Percentiles rank a stretch among this genome's conserved stretches.
Conservation (phyloP, 2,797 vertebrate genomes). For the Crenuchus spilurus region DNA sequence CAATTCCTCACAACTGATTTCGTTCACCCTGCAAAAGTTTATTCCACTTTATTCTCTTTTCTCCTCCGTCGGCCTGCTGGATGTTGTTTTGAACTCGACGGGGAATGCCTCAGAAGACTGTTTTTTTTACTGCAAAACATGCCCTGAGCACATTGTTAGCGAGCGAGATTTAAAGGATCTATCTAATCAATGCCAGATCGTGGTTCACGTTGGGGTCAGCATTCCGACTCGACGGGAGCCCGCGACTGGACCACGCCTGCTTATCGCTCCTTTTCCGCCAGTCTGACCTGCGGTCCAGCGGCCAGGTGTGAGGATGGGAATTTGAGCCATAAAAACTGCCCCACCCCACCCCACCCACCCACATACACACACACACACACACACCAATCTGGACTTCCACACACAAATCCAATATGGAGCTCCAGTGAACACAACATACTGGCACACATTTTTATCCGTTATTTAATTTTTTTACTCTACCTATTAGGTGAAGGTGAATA, state of each 20-base stretch:
- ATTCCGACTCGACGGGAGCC: slow-evolving; percentile 54
- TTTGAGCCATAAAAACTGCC: slow-evolving; percentile 21
- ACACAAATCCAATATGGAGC: slow-evolving; percentile 28
- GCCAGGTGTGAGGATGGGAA: slow-evolving; percentile 53
- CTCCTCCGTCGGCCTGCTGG: slow-evolving; percentile 57
- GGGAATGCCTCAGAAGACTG: slow-evolving; percentile 63
- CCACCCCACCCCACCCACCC: neutral
- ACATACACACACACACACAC: slow-evolving; percentile 1
- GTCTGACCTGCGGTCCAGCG: slow-evolving; percentile 35
- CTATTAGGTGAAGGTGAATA: slow-evolving; percentile 52
- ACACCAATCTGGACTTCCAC: neutral
- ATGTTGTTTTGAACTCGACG: slow-evolving; percentile 66
- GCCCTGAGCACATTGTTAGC: slow-evolving; percentile 68
- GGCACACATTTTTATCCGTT: slow-evolving; percentile 48
- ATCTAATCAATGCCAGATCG: slow-evolving; percentile 66
- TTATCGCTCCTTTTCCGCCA: slow-evolving; percentile 32
- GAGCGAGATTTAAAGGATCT: slow-evolving; percentile 66
- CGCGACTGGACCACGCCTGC: slow-evolving; percentile 29
- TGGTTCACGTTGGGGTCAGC: slow-evolving; percentile 62
- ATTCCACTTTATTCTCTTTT: slow-evolving; percentile 46
- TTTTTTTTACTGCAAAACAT: slow-evolving; percentile 66
- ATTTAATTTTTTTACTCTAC: slow-evolving; percentile 46
- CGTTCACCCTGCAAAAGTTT: slow-evolving; percentile 47
- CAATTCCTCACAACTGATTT: slow-evolving; percentile 48
- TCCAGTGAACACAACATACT: slow-evolving; percentile 36